Evolutionary conservation across 2,797 vertebrate genomes (phyloP), one percentile per base, ranked within the genome.

Genomic region (Spinus olivaceus): DNA sequence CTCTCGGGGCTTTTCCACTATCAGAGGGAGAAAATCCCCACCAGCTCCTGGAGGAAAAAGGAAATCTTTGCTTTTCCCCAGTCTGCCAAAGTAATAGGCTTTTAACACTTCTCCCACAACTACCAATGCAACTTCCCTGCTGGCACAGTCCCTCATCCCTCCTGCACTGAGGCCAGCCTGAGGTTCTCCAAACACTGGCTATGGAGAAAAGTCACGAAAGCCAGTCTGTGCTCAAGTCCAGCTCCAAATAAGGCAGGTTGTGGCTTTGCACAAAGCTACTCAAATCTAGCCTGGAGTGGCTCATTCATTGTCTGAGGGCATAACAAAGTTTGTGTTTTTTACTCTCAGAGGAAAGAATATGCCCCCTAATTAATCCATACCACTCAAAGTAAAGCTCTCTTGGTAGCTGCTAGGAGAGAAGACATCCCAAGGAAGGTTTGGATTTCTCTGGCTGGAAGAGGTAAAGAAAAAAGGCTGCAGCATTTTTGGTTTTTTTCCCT

Each of bases 171-270:
- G 49, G 69, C 84, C 35, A 76, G 51, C 32, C 56, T 2, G 3
- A 72, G 22, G 51, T 65, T 74, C 82, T 96, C 81, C 81, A 60
- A 91, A 71, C 59, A 47, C 65, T 51, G 10, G 22, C 60, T 23
- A 30, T 3, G 37, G 60, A 78, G 78, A 73, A 78, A 54, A 71
- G 57, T 37, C 72, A 85, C 0, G 2, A 81, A 91, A 86, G 42
- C 13, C 1, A 0, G 33, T n/a, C 28, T 7, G 2, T 53, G 51
- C 90, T 92, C 73, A 46, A 92, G 83, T 24, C 65, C 82, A 88
- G 60, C 77, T 96, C 94, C 95, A 96, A 95, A 94, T 94, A 96
- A 92, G 87, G 96, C 51, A 95, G 76, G 74, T 37, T 5, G 1
- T 30, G 42, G 60, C 86, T 85, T 90, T 0, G 1, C 70, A 82